These are phyloP conservation scores for Porites divaricata DNA, from an alignment of 92 coral and sea anemone species.

Conservation along the genomic window DNA sequence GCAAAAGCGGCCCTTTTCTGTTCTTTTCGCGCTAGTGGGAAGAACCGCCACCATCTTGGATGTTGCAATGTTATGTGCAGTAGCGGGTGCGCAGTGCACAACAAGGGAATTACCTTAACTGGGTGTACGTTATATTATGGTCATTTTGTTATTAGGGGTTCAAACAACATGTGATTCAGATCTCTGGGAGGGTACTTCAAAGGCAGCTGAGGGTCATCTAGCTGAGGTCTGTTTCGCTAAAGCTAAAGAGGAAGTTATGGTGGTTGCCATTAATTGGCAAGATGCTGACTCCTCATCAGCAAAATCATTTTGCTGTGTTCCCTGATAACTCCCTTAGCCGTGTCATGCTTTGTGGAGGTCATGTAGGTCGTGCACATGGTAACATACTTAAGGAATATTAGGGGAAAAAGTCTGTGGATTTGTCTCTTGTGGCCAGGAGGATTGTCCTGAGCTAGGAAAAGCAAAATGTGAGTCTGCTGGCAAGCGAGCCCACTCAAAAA, in stretches of 20 bases:
- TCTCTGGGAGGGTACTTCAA: too few species aligned
- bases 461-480: constrained; percentile 51
- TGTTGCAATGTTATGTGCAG: too few species aligned
- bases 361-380: constrained; percentile 63
- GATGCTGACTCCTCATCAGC: too few species aligned
- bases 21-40: too few species aligned
- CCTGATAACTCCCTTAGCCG: too few species aligned
- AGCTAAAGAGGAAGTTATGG: constrained; percentile 26
- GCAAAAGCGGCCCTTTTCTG: too few species aligned
- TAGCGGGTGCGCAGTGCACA: too few species aligned
- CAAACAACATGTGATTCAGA: neutral
- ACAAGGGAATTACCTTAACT: too few species aligned
- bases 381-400: constrained; percentile 54
- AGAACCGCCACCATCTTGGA: too few species aligned
- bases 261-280: neutral
- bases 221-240: constrained; percentile 10
- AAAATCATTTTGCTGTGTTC: too few species aligned
- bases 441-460: neutral
- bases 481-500: constrained; percentile 24
- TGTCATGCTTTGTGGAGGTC: constrained; percentile 14
- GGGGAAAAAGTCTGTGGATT: constrained; percentile 24
- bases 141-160: constrained; percentile 14
- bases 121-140: neutral
- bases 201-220: constrained; percentile 8
- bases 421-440: too few species aligned